A percentile compares a stretch with the other conserved stretches of the same genome.
Evolutionary conservation across 2,113 vertebrate species (phyloP).

Genomic region (Oxygymnocypris stewartii): DNA sequence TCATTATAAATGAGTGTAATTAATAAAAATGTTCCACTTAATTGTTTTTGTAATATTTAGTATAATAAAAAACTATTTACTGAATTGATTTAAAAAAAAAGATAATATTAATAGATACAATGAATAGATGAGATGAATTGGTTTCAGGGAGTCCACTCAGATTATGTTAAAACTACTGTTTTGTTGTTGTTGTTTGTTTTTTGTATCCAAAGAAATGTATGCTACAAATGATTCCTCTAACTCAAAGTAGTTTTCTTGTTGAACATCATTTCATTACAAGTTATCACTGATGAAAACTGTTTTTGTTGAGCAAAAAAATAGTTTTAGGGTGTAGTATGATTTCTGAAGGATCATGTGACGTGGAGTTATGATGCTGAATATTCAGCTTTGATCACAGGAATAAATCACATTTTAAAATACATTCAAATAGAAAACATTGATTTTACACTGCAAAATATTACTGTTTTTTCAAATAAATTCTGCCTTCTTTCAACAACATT

Average conservation of each 20-base stretch:
- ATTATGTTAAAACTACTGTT: no score
- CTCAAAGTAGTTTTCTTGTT: neutral
- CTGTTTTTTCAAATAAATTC: neutral
- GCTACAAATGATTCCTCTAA: neutral
- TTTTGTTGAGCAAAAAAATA: neutral
- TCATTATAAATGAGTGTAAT: neutral
- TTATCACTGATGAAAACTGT: neutral
- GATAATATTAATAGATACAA: neutral
- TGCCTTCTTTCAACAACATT: neutral
- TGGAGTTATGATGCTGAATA: neutral
- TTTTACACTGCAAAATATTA: neutral
- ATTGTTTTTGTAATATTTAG: no score
- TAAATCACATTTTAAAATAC: neutral
- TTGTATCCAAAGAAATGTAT: neutral
- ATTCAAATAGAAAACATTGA: neutral
- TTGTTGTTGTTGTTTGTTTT: neutral
- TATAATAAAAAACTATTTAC: neutral
- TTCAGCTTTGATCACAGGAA: neutral
- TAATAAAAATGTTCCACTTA: neutral
- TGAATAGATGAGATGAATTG: neutral
- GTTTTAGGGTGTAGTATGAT: neutral
- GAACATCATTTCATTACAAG: neutral
- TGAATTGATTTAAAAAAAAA: neutral
- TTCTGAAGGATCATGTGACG: neutral
- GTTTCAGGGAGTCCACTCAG: neutral